A percentile compares a stretch with the other conserved stretches of the same genome.
Conservation (phyloP, 2,888 invertebrate species). For the Actias luna region DNA sequence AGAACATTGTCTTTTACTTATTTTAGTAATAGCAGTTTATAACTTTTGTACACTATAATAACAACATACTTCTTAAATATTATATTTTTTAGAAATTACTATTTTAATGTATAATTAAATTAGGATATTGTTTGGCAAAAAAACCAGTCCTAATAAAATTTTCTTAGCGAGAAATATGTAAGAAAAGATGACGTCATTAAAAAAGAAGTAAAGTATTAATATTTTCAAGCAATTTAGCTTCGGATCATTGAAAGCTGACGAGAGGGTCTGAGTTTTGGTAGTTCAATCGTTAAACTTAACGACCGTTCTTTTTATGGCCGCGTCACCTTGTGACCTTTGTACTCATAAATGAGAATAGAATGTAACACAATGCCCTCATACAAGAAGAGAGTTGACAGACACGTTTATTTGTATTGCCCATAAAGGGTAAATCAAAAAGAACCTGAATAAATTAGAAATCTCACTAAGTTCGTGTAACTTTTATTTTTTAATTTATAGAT, state of each 20-base stretch:
- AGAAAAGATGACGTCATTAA: background rate
- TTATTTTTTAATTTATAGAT: no score
- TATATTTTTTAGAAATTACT: no score
- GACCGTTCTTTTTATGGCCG: constrained; percentile 35
- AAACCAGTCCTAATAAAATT: background rate
- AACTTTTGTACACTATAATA: no score
- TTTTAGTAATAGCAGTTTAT: no score
- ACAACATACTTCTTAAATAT: no score
- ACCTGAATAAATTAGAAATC: background rate
- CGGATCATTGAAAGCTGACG: constrained; percentile 8
- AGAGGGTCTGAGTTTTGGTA: constrained; percentile 8
- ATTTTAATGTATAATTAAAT: no score
- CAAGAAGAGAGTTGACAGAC: background rate
- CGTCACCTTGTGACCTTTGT: constrained; percentile 32
- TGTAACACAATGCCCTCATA: background rate
- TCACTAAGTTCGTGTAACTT: no score
- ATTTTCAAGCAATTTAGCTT: constrained; percentile 13
- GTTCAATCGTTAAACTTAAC: constrained; percentile 33
- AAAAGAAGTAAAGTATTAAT: constrained; percentile 1
- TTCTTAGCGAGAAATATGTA: background rate
- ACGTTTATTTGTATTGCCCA: background rate
- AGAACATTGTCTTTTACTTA: no score
- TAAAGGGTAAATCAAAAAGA: background rate
- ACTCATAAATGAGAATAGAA: constrained; percentile 18
- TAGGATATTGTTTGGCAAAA: no score